A percentile compares a stretch with the other conserved stretches of the same genome.
Evolutionary conservation across 2,113 vertebrate species (phyloP).

Genomic region (Periophthalmodon schlosseri): DNA sequence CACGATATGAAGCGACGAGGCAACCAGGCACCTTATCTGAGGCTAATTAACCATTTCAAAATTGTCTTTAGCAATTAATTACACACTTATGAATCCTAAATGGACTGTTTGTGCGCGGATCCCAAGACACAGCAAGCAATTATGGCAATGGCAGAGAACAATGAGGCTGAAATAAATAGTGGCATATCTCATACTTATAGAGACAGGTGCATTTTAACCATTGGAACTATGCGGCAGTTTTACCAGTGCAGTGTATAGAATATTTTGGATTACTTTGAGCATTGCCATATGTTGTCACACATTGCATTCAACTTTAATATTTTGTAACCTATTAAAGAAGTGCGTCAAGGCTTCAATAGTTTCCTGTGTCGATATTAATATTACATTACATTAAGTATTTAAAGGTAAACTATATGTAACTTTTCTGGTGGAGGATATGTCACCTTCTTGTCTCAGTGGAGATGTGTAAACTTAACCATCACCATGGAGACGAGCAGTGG

Average conservation of each 20-base stretch:
- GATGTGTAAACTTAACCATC: too few relatives aligned
- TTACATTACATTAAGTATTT: too few relatives aligned
- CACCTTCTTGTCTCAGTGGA: too few relatives aligned
- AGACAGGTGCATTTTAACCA: background rate
- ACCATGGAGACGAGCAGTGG: too few relatives aligned
- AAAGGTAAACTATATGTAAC: too few relatives aligned
- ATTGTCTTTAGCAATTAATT: conserved; percentile 41
- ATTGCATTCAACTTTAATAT: background rate
- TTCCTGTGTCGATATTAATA: too few relatives aligned
- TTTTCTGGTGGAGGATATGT: too few relatives aligned
- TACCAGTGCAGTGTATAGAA: background rate
- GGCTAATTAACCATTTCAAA: conserved; percentile 31
- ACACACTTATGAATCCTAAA: conserved; percentile 37
- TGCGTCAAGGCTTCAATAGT: too few relatives aligned
- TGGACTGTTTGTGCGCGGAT: conserved; percentile 30
- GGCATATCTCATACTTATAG: background rate
- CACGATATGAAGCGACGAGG: conserved; percentile 18
- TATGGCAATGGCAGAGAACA: conserved; percentile 23
- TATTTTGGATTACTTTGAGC: background rate
- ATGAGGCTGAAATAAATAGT: background rate
- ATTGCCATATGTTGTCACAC: background rate
- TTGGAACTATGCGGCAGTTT: background rate
- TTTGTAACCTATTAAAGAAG: background rate
- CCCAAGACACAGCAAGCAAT: conserved; percentile 18
- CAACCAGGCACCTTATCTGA: conserved; percentile 28